Conservation (phyloP, 2,113 vertebrate species). For the Tyrannus savana region DNA sequence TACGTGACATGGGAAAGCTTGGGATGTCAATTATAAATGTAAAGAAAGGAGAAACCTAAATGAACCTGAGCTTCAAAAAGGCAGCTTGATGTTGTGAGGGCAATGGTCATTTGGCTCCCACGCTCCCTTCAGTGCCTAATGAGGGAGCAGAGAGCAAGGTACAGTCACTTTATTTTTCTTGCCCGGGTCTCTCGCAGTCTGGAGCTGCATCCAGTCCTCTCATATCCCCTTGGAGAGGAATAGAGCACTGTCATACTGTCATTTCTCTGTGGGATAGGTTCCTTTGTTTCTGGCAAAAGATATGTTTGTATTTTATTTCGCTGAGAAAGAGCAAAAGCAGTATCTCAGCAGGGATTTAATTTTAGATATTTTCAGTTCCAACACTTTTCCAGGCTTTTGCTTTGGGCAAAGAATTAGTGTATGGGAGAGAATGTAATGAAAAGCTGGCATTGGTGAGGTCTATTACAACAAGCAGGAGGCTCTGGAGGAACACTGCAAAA, state of each 20-base stretch:
- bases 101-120: accelerated
- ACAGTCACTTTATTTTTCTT: accelerated
- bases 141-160: background rate
- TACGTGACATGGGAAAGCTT: background rate
- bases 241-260: background rate
- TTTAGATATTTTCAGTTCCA: background rate
- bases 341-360: background rate
- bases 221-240: background rate
- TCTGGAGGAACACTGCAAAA: background rate
- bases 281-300: background rate
- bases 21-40: background rate
- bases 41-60: background rate
- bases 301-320: background rate
- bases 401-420: background rate
- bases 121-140: accelerated
- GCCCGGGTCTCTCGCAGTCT: accelerated
- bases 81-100: background rate
- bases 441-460: background rate
- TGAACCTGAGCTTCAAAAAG: background rate
- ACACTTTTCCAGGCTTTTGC: background rate
- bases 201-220: background rate
- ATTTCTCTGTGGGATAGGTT: background rate
- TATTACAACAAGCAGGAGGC: background rate
- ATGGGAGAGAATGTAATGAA: background rate
- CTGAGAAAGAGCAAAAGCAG: background rate